Percentiles rank a stretch among this genome's conserved stretches.
Conservation (phyloP, 2,113 vertebrate species). For the Ploceus nigricollis region DNA sequence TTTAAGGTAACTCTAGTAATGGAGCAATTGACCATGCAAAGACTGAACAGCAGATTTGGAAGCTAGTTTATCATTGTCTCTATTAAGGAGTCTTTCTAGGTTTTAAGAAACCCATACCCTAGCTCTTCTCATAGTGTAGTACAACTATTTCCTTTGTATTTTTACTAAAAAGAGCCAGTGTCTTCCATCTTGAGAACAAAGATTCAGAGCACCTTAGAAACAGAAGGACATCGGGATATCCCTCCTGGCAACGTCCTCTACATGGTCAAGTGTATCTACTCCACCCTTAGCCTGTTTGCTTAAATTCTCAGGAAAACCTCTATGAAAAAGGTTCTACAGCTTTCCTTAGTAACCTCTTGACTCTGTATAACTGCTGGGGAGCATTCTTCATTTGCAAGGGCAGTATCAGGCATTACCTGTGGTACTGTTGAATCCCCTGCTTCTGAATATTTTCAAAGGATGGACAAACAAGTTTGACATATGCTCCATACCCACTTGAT, state of each 20-base stretch:
- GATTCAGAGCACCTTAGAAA: not conserved
- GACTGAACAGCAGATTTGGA: not conserved
- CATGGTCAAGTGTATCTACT: not conserved
- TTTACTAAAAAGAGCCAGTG: not conserved
- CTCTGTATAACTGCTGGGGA: not conserved
- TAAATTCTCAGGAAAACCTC: not conserved
- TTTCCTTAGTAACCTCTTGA: not conserved
- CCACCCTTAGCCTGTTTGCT: not conserved
- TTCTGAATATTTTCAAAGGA: not conserved
- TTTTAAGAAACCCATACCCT: not conserved
- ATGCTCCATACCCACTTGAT: not conserved
- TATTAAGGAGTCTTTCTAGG: not conserved
- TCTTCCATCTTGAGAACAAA: not conserved
- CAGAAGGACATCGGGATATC: not conserved
- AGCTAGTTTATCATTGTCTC: not conserved
- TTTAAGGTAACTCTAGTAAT: not conserved
- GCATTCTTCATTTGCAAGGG: not conserved
- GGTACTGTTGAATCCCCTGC: not conserved
- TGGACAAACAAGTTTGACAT: not conserved
- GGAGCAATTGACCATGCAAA: not conserved
- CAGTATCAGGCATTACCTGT: not conserved
- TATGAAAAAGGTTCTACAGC: not conserved
- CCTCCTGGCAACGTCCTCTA: not conserved
- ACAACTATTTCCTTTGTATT: not conserved
- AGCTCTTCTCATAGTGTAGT: not conserved